phyloP scores from a whole-genome alignment of 2,797 vertebrate genomes.

The Macropus fuliginosus region DNA sequence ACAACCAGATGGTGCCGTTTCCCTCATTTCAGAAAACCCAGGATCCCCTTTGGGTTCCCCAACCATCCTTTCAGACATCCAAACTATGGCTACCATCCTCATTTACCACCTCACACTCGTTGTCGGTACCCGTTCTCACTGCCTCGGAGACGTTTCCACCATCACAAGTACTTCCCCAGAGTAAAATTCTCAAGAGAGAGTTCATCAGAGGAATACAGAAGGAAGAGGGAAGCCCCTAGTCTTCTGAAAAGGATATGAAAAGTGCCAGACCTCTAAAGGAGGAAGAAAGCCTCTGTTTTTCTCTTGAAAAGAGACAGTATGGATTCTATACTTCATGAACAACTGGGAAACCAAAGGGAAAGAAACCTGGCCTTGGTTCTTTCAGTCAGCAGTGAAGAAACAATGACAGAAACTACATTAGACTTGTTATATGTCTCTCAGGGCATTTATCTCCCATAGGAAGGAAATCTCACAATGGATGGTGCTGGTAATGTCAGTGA shows the following conservation, averaged over 20 bases:
- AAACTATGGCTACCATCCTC: conserved; percentile 16
- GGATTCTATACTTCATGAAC: neutral
- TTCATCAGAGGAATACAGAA: conserved; percentile 78
- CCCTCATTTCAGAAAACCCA: conserved; percentile 42
- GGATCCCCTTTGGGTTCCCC: conserved; percentile 46
- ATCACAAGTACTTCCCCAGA: conserved; percentile 8
- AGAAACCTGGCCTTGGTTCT: conserved; percentile 10
- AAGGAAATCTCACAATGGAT: conserved; percentile 48
- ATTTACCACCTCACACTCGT: neutral
- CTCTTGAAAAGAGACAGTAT: neutral
- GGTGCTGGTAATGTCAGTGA: conserved; percentile 11
- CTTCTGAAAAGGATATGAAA: neutral
- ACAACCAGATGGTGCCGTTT: conserved; percentile 3
- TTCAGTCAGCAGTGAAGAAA: neutral
- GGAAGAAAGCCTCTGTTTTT: neutral
- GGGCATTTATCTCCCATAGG: neutral
- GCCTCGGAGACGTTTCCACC: neutral
- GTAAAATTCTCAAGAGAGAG: conserved; percentile 47
- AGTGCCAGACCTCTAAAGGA: neutral
- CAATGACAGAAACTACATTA: neutral
- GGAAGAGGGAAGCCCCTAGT: conserved; percentile 37
- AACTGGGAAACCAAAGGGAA: neutral
- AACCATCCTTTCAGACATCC: conserved; percentile 21
- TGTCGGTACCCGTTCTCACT: neutral
- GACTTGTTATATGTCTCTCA: neutral